Evolutionary conservation across 2,888 invertebrate genomes (phyloP).

Genomic region (Pheosia gnoma): DNA sequence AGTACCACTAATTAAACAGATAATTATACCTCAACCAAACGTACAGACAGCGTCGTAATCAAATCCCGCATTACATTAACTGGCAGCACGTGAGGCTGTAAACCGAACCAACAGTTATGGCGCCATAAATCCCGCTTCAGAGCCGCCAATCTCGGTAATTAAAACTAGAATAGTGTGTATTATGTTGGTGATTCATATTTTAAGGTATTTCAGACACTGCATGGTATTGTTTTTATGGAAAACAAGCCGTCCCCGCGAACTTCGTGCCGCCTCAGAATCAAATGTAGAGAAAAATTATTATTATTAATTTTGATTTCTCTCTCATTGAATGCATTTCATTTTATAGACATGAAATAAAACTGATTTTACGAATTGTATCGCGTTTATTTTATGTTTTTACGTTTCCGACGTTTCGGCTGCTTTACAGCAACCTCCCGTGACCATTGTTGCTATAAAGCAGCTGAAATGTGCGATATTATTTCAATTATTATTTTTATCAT

Average conservation of each 20-base stretch:
- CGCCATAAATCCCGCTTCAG: constrained; percentile 43
- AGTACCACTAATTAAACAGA: not conserved
- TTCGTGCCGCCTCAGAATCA: too few species aligned
- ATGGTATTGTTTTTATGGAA: not conserved
- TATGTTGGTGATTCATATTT: constrained; percentile 23
- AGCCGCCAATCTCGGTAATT: constrained; percentile 49
- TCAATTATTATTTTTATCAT: too few species aligned
- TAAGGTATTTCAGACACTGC: not conserved
- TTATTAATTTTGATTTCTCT: too few species aligned
- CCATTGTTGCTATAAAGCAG: too few species aligned
- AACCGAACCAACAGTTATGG: constrained; percentile 44
- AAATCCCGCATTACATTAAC: constrained; percentile 34
- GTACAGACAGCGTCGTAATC: constrained; percentile 28
- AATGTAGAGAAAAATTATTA: too few species aligned
- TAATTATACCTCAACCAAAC: constrained; percentile 5
- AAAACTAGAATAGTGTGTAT: constrained; percentile 41
- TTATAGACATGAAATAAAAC: too few species aligned
- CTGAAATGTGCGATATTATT: too few species aligned
- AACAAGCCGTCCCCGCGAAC: not conserved
- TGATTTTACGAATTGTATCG: too few species aligned
- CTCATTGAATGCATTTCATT: too few species aligned
- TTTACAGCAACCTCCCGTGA: too few species aligned
- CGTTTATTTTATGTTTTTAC: too few species aligned
- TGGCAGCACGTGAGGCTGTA: constrained; percentile 29
- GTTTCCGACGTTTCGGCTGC: too few species aligned